Conservation (phyloP, 2,113 vertebrate species). For the Pandion haliaetus region DNA sequence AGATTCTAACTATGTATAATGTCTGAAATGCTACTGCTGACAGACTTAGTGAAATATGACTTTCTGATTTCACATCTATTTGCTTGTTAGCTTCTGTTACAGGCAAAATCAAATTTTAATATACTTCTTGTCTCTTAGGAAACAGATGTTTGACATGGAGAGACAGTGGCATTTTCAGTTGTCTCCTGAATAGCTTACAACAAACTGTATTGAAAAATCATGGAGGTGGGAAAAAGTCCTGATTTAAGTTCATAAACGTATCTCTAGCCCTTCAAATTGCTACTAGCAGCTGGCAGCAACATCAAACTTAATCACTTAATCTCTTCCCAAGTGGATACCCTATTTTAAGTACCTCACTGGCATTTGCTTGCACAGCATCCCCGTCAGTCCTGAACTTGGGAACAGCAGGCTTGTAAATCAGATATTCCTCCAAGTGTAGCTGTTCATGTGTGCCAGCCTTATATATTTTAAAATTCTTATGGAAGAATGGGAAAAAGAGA, state of each 20-base stretch:
- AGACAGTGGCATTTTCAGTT: not conserved
- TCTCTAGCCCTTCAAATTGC: not conserved
- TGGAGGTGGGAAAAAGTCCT: not conserved
- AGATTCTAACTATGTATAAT: not conserved
- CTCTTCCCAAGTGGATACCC: conserved; percentile 48
- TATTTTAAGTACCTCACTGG: conserved; percentile 48
- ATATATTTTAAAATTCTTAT: not conserved
- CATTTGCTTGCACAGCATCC: conserved; percentile 53
- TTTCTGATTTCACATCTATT: not conserved
- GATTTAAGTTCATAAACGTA: not conserved
- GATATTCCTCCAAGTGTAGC: not conserved
- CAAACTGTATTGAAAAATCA: not conserved
- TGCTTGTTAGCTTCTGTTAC: not conserved
- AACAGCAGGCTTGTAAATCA: conserved; percentile 15
- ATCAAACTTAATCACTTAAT: conserved; percentile 42
- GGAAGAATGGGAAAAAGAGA: not conserved
- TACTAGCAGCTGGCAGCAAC: conserved; percentile 39
- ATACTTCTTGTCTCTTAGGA: not conserved
- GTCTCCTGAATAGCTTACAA: not conserved
- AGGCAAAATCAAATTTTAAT: not conserved
- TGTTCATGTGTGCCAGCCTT: not conserved
- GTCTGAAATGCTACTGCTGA: not conserved
- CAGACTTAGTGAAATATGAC: not conserved
- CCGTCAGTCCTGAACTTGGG: not conserved
- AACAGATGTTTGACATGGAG: not conserved